Evolutionary conservation across 2,888 invertebrate species (phyloP), one percentile per base, ranked within the genome.

Genomic region (Dysmachus trigonus): DNA sequence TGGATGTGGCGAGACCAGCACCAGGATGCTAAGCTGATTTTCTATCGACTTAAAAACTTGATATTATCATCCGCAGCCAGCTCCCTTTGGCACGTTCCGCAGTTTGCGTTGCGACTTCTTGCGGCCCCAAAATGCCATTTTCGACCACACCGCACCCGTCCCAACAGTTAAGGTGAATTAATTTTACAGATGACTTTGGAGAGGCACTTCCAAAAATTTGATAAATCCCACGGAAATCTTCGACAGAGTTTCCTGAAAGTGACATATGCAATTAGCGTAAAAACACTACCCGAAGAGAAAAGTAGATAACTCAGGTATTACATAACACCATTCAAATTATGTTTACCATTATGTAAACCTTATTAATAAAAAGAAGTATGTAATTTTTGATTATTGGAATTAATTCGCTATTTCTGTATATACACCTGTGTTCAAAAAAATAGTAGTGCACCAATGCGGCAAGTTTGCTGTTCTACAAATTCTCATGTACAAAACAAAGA

Each of bases 101-200:
- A 77, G 77, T 77, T 77, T 47, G 30, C 30, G 30, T 22, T 77
- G 41, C 13, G 77, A 41, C 47, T 76, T 76, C 22, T 35, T 18
- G 13, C 7, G 15, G 6, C 22, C 31, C 30, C 22, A 35, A 47
- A 41, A 35, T 51, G 53, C 10, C 81, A n/a, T 30, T 53, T 53
- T 38, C 33, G 30, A 51, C 33, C 31, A n/a, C 1, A 79, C 31
- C 27, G 15, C 27, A 47, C 79, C 81, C 33, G 6, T 15, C 18
- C n/a, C 30, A 62, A 33, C 22, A 81, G 53, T 53, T 30, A 53
- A 81, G 35, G 81, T 81, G 81, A 62, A 81, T 81, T 81, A 62
- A 81, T 81, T 81, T 81, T 81, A 0, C 33, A 18, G 81, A 53
- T 81, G 33, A 33, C 18, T 81, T 18, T 31, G 27, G 15, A 47